Conservation (phyloP, 1,140 invertebrate species). For the Anastrepha ludens region DNA sequence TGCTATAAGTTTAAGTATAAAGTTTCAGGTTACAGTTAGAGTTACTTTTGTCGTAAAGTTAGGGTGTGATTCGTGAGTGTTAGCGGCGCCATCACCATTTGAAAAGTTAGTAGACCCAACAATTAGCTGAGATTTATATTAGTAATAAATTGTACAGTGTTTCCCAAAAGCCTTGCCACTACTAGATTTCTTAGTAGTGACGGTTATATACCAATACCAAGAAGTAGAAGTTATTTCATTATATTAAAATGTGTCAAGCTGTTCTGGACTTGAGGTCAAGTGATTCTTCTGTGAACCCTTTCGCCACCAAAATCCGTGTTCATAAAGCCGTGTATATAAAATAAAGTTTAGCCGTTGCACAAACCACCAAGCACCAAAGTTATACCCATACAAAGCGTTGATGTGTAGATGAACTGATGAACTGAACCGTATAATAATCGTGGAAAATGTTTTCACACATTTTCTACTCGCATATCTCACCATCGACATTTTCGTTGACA, state of each 20-base stretch:
- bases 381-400: constrained; percentile 49
- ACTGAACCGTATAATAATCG: constrained; percentile 9
- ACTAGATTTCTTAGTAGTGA: background rate
- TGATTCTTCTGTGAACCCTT: background rate
- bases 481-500: constrained; percentile 68
- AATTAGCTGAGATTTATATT: background rate
- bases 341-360: background rate
- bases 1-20: background rate
- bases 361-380: constrained; percentile 42
- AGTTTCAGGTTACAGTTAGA: background rate
- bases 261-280: background rate
- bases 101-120: background rate
- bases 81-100: constrained; percentile 44
- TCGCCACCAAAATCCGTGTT: too few species aligned
- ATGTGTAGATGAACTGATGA: constrained; percentile 28
- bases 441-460: background rate
- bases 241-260: background rate
- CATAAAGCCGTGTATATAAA: background rate
- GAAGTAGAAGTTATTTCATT: background rate
- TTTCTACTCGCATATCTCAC: constrained; percentile 61
- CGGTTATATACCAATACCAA: background rate
- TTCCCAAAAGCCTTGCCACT: background rate
- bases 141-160: background rate
- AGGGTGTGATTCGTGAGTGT: constrained; percentile 18
- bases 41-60: background rate